These are phyloP conservation scores for Greenwoodochromis staneri DNA, from an alignment of 2,113 vertebrate species.

Conservation along the genomic window DNA sequence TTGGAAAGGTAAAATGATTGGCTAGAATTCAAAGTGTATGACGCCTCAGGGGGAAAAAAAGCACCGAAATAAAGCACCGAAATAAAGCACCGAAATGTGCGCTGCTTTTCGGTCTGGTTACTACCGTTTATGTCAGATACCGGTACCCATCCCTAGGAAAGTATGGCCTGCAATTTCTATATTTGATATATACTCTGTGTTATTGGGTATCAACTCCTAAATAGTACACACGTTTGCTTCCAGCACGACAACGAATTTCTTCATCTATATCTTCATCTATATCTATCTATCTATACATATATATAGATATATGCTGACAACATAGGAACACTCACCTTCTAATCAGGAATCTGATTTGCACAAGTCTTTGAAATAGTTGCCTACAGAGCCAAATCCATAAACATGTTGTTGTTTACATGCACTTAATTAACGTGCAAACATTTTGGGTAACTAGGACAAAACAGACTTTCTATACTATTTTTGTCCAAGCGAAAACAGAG, in stretches of 20 bases:
- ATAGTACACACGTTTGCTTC: not conserved
- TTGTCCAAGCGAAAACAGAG: not conserved
- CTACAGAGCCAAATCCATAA: not conserved
- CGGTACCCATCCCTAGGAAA: not conserved
- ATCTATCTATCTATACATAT: not conserved
- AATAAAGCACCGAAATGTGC: no score
- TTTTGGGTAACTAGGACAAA: not conserved
- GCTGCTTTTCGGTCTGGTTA: no score
- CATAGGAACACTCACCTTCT: not conserved
- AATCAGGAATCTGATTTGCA: not conserved
- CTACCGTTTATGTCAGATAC: no score
- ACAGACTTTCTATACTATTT: not conserved
- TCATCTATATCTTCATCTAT: not conserved
- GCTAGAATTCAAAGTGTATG: no score
- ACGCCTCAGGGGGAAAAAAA: no score
- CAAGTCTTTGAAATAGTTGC: not conserved
- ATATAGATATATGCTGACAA: not conserved
- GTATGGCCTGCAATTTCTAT: not conserved
- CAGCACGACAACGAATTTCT: fast-evolving
- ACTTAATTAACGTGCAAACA: not conserved
- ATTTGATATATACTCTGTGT: not conserved
- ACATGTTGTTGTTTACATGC: not conserved
- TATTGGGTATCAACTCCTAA: not conserved
- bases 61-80: no score
- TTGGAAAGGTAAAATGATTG: no score